Base-by-base conservation (phyloP, 2,113 vertebrate genomes). In the Orycteropus afer region DNA sequence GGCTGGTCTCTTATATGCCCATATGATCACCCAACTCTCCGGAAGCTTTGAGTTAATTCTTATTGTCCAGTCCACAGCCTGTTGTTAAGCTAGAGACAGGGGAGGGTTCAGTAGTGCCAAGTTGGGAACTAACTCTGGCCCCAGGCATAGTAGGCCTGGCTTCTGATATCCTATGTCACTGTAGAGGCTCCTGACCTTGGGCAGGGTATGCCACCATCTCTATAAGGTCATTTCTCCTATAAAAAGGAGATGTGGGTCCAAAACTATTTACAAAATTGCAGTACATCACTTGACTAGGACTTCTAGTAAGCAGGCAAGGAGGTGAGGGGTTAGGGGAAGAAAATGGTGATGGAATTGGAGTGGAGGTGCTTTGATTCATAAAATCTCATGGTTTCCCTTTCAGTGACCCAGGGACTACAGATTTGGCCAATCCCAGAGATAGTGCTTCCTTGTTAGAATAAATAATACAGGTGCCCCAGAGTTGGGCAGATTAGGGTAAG, bases 191-290 rank as follows among this genome's bases (percentile, higher is more conserved):
- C 77, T n/a, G 42, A 65, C 57, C 73, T 34, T 13, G 25, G 27
- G 34, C 11, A 57, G 45, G 40, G 80, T 49, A 65, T 34, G 73
- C 45, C 49, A 69, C 34, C 34, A 14, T 45, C 63, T 86, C 76
- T 45, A n/a, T 69, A 69, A 23, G 57, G 18, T 49, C 71, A 57
- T 57, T 63, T 86, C 57, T 63, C 23, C 23, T 32, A 27, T 22
- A 63, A 34, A 78, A 88, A 73, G n/a, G 45, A 29, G 7, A 1
- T 55, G 11, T 73, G 78, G 89, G 40, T 53, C 57, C 74, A 71
- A 86, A 92, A 82, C 59, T 12, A 37, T 88, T n/a, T 61, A 74
- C 34, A 63, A 95, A 85, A 73, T 65, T 93, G 67, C 23, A 23
- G 7, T 23, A 29, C 4, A 69, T 18, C 53, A 14, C 63, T 53